Conservation (phyloP, 2,888 invertebrate genomes). For the Drosophila limbata region DNA sequence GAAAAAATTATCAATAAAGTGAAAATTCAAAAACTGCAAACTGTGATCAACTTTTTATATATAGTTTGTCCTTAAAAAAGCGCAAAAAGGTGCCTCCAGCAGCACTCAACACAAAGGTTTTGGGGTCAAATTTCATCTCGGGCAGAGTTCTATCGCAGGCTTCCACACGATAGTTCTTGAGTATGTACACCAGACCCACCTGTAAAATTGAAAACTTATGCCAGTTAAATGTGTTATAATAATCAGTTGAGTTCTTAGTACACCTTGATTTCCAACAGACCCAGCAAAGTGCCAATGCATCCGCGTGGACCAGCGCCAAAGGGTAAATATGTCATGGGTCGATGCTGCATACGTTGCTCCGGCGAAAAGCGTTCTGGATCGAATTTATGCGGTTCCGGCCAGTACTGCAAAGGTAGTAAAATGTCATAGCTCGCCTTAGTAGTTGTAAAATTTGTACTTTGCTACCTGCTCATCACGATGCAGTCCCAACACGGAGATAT, state of each 20-base stretch:
- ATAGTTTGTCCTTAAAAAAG: constrained; percentile 69
- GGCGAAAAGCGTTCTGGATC: constrained; percentile 81
- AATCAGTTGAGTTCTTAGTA: neutral
- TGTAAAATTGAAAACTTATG: neutral
- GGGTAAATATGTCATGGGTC: constrained; percentile 78
- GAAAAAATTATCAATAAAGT: constrained; percentile 71
- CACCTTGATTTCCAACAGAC: constrained; percentile 75
- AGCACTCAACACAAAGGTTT: constrained; percentile 77
- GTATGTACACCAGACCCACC: constrained; percentile 78
- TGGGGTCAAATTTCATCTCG: constrained; percentile 76
- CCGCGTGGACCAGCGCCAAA: constrained; percentile 81
- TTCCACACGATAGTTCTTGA: constrained; percentile 77
- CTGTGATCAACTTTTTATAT: neutral
- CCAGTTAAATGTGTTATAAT: neutral
- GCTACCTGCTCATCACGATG: constrained; percentile 82
- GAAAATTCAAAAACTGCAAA: constrained; percentile 37
- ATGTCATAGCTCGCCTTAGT: neutral
- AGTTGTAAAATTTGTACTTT: neutral
- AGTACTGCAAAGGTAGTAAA: constrained; percentile 58
- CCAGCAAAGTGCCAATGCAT: constrained; percentile 82
- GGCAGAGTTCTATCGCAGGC: constrained; percentile 61
- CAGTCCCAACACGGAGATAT: constrained; percentile 80
- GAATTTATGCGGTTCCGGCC: constrained; percentile 77
- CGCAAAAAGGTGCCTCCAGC: constrained; percentile 78
- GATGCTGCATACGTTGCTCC: constrained; percentile 69